A percentile compares a stretch with the other conserved stretches of the same genome.
These are phyloP conservation scores for Dipodomys ordii DNA, from an alignment of 2,113 vertebrate genomes.

Conservation along the genomic window DNA sequence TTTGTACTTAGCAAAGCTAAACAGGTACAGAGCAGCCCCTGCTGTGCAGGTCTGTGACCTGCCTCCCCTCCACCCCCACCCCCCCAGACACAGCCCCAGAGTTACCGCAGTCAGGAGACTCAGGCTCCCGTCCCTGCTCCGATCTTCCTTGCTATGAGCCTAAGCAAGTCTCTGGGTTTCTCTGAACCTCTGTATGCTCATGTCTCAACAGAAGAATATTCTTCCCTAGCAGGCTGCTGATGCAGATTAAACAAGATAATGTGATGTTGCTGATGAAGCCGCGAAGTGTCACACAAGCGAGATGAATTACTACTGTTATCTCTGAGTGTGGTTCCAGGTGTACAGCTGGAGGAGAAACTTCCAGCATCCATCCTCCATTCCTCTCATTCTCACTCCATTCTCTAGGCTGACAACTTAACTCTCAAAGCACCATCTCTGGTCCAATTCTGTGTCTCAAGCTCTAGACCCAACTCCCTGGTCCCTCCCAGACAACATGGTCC, in stretches of 20 bases:
- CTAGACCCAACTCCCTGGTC: too few species aligned
- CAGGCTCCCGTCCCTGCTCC: not conserved
- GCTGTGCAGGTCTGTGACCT: not conserved
- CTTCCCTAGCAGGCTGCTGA: not conserved
- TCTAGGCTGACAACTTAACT: not conserved
- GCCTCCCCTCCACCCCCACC: too few species aligned
- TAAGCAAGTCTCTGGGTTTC: not conserved
- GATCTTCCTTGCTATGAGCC: not conserved
- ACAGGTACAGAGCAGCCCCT: not conserved
- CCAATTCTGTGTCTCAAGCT: not conserved
- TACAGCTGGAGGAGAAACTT: not conserved
- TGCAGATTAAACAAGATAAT: not conserved
- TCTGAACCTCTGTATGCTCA: not conserved
- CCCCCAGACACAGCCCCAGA: not conserved
- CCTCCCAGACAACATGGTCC: too few species aligned
- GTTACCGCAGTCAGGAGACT: rapidly evolving
- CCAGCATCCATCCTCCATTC: not conserved
- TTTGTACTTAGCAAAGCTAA: not conserved
- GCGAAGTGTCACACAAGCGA: not conserved
- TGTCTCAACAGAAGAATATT: conserved; percentile 28
- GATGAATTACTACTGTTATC: too few species aligned
- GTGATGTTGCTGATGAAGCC: not conserved
- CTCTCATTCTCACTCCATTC: not conserved
- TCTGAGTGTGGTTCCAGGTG: not conserved
- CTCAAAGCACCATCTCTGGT: not conserved